These are phyloP conservation scores for Electrophaes corylata DNA, from an alignment of 2,888 invertebrate species.

Conservation along the genomic window DNA sequence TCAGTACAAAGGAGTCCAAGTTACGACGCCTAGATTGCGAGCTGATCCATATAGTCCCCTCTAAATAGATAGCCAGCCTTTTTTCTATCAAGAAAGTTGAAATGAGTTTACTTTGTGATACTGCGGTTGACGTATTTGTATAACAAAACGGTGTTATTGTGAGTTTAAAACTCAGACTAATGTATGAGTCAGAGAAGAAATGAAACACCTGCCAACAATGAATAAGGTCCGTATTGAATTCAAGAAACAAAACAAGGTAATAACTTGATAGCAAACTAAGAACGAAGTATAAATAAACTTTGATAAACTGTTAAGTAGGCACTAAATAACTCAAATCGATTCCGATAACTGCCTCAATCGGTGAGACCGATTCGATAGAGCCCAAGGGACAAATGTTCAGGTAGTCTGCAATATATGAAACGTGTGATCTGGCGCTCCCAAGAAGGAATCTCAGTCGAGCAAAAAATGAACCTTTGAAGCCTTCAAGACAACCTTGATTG, in stretches of 20 bases:
- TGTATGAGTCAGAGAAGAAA: conserved; percentile 29
- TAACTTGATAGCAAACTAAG: conserved; percentile 6
- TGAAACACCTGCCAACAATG: conserved; percentile 33
- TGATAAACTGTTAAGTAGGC: conserved; percentile 23
- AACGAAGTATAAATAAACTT: conserved; percentile 19
- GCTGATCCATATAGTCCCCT: conserved; percentile 66
- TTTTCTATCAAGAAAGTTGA: conserved; percentile 54
- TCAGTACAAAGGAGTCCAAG: conserved; percentile 79
- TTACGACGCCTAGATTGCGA: conserved; percentile 73
- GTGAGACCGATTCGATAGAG: conserved; percentile 30
- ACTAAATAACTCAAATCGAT: conserved; percentile 34
- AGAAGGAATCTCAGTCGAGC: conserved; percentile 22
- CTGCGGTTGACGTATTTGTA: conserved; percentile 28
- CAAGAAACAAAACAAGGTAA: conserved; percentile 18
- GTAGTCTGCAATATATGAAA: conserved; percentile 30
- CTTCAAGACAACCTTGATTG: conserved; percentile 28
- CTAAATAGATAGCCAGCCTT: conserved; percentile 53
- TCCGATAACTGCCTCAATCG: conserved; percentile 34
- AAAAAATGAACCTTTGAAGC: conserved; percentile 23
- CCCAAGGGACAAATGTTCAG: conserved; percentile 36
- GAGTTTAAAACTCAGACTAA: conserved; percentile 24
- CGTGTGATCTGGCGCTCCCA: conserved; percentile 22
- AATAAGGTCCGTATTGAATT: conserved; percentile 8
- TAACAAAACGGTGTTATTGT: conserved; percentile 28
- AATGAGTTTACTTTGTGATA: conserved; percentile 42